A percentile compares a stretch with the other conserved stretches of the same genome.
Evolutionary conservation across 2,113 vertebrate species (phyloP).

Genomic region (Cacatua alba): DNA sequence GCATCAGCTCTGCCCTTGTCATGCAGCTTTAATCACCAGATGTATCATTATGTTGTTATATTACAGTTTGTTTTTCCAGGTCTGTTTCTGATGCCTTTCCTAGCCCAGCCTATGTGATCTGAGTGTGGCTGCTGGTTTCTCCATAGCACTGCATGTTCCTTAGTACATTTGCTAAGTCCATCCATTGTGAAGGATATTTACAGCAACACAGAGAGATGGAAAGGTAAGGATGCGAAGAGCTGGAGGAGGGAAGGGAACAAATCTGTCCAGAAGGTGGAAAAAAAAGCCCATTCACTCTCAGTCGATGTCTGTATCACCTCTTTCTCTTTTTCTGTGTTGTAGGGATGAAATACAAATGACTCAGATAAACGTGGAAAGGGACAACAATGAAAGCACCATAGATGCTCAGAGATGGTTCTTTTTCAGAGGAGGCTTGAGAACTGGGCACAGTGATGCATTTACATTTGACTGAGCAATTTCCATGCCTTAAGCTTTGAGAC

Average conservation of each 20-base stretch:
- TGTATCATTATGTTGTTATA: background rate
- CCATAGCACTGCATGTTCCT: background rate
- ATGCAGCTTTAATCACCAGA: background rate
- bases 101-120: background rate
- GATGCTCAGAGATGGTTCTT: background rate
- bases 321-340: background rate
- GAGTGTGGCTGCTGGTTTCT: background rate
- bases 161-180: background rate
- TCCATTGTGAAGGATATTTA: background rate
- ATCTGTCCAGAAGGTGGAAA: background rate
- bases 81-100: background rate
- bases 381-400: background rate
- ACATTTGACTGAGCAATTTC: background rate
- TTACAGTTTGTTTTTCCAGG: background rate
- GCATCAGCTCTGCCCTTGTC: accelerated
- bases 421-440: background rate
- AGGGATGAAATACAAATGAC: background rate
- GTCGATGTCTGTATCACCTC: background rate
- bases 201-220: background rate
- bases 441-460: background rate
- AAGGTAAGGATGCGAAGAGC: background rate
- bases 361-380: background rate
- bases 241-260: background rate
- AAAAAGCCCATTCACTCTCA: background rate
- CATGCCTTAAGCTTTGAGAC: background rate